phyloP scores from a whole-genome alignment of 1,140 invertebrate species.

The Drosophila subpulchrella region DNA sequence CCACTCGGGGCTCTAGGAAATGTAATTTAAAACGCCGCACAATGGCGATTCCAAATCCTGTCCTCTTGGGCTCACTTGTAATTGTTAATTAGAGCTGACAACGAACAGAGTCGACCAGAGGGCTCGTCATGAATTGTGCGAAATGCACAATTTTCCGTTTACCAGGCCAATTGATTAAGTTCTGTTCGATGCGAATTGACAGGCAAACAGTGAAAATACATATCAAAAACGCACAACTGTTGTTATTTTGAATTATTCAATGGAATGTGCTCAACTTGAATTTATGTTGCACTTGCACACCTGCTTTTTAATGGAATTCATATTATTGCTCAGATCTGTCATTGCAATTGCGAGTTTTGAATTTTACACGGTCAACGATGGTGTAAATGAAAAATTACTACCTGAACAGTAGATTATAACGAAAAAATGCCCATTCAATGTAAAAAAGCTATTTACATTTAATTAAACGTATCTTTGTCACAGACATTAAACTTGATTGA shows the following conservation, averaged over 20 bases:
- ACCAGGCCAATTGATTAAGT: slow-evolving; percentile 22
- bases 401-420: background rate
- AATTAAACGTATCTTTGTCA: background rate
- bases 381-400: background rate
- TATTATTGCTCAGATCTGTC: slow-evolving; percentile 1
- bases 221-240: background rate
- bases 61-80: slow-evolving; percentile 32
- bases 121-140: slow-evolving; percentile 11
- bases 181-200: slow-evolving; percentile 19
- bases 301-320: background rate
- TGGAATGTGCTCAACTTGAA: background rate
- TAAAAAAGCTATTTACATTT: slow-evolving; percentile 1
- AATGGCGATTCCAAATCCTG: slow-evolving; percentile 8
- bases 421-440: too few relatives aligned
- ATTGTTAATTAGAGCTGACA: slow-evolving; percentile 48
- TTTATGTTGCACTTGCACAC: background rate
- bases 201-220: slow-evolving; percentile 7
- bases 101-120: slow-evolving; percentile 3
- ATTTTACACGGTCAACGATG: background rate
- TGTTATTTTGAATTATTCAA: slow-evolving; percentile 3
- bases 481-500: background rate
- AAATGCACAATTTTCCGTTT: slow-evolving; percentile 27
- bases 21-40: slow-evolving; percentile 22
- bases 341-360: background rate
- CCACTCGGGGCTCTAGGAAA: slow-evolving; percentile 1